Percentiles rank a stretch among this genome's conserved stretches.
These are phyloP conservation scores for Luscinia megarhynchos DNA, from an alignment of 2,797 vertebrate genomes.

Conservation along the genomic window DNA sequence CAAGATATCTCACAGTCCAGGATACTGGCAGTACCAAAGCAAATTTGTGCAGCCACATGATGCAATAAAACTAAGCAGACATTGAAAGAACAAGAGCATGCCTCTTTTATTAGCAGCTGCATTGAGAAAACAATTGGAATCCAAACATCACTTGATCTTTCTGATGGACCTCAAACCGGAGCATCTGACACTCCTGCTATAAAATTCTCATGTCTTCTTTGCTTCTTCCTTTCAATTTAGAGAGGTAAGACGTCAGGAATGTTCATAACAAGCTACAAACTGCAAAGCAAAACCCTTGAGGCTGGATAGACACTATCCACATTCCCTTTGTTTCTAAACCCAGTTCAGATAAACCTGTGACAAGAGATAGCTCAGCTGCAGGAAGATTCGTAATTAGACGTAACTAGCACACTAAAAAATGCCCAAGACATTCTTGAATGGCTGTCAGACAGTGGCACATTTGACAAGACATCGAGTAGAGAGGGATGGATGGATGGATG, in stretches of 20 bases:
- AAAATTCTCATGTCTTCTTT: not conserved
- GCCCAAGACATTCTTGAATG: not conserved
- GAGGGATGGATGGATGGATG: not conserved
- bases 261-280: not conserved
- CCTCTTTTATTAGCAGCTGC: not conserved
- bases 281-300: not conserved
- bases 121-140: not conserved
- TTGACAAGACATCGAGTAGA: not conserved
- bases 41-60: not conserved
- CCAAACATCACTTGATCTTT: not conserved
- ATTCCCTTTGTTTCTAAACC: not conserved
- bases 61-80: not conserved
- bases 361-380: not conserved
- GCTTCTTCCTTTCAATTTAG: not conserved
- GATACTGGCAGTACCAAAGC: not conserved
- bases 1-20: not conserved
- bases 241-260: not conserved
- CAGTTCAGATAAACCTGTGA: not conserved
- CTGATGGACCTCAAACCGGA: not conserved
- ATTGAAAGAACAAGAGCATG: not conserved
- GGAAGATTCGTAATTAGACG: not conserved
- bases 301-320: not conserved
- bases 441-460: not conserved
- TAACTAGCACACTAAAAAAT: not conserved
- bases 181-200: not conserved